Base-by-base conservation (phyloP, 2,888 invertebrate genomes). In the Mystacides longicornis region DNA sequence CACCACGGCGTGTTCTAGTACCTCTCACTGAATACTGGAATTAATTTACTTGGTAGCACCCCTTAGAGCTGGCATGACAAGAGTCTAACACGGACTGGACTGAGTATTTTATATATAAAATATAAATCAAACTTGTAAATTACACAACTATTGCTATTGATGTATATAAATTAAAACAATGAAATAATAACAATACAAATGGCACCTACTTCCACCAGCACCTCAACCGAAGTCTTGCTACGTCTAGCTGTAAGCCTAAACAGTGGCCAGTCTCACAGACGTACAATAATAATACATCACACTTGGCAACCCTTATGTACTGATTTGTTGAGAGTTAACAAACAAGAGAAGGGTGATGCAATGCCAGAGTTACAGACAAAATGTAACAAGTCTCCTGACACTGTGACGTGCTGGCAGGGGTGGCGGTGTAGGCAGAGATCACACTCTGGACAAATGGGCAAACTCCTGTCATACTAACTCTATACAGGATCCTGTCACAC, bases 381-480 rank as follows among this genome's bases (percentile, higher is more conserved):
- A 72, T 75, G 77, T 76, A 77, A 77, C 77, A 75, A 77, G 77
- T 71, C 75, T 77, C 75, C 77, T 74, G 74, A 37, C 14, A 3
- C 7, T n/a, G 37, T 37, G 37, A 37, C 7, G 37, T 27, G 27
- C 7, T 5, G 7, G 11, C 11, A 11, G 7, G 27, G 27, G 27
- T 27, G 27, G 27, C 27, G 27, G 5, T 5, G 27, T 64, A 45
- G 51, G 57, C 55, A 46, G 18, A 46, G 31, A 22, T 22, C 45
- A 54, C 48, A 33, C 31, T 47, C 21, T 21, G 21, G 54, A 37
- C 46, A 23, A 18, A 42, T 42, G 23, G 49, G 51, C 53, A 51
- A 72, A 76, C 77, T 77, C 77, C 77, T 77, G 77, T 77, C 77
- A 77, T 77, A 77, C 77, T 74, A 76, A 77, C 77, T 75, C 74